Base-by-base conservation (phyloP, 2,797 vertebrate genomes). In the Pygocentrus nattereri region DNA sequence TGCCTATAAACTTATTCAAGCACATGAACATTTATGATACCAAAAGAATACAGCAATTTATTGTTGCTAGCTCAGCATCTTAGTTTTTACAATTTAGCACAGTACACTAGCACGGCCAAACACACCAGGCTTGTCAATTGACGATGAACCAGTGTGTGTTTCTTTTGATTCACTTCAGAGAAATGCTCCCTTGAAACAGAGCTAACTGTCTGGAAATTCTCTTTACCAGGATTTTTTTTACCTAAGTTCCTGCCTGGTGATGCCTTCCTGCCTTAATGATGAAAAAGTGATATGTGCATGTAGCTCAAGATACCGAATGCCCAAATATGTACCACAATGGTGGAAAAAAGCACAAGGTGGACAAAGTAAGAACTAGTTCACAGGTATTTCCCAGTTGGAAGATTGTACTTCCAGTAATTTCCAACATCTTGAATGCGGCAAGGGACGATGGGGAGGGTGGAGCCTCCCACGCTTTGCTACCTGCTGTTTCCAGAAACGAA, bases 381-480 rank as follows among this genome's bases (percentile, higher is more conserved):
- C 19, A 6, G 23, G 23, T 47, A 23, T 44, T 69, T 69, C 21
- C 41, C 23, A 27, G 23, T 5, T 10, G 44, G 11, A 25, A 27
- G 5, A 76, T 59, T 71, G 38, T 41, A 65, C 49, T 61, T 73
- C 49, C 44, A 47, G 62, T 69, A 16, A 73, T 41, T 54, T 77
- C 68, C 10, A n/a, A 31, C 8, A 65, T 65, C 44, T 76, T 72
- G 61, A 41, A 58, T 34, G 49, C 62, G 23, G 23, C 38, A 62
- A 30, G 68, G 25, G 68, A 27, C 23, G 50, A 25, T 50, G n/a
- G 65, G 64, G 1, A 47, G 16, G 44, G 15, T 18, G 68, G 44
- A 70, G 67, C 69, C 75, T 82, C 81, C 59, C 50, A 78, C 49
- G 4, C 69, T 78, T 23, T 30, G 74, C 56, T 67, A 76, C 12